These are phyloP conservation scores for Seladonia tumulorum DNA, from an alignment of 2,888 invertebrate genomes.

Conservation along the genomic window DNA sequence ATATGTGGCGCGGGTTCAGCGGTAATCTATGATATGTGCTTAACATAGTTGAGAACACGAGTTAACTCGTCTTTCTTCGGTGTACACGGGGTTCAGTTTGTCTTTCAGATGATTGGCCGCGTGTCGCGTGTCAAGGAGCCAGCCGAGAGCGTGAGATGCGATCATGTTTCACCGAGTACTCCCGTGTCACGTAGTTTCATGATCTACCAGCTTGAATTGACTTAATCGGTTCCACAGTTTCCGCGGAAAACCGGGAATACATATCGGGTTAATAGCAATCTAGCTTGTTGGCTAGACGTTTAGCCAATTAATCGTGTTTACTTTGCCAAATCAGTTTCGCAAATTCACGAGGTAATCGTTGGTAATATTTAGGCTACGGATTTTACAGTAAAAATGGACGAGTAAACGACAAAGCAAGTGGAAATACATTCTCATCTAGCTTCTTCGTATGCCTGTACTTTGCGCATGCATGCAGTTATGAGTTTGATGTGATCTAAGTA, in stretches of 20 bases:
- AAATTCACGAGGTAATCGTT: too few relatives aligned
- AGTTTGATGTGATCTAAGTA: too few relatives aligned
- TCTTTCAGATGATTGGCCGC: conserved; percentile 54
- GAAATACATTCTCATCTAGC: too few relatives aligned
- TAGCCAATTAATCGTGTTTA: neutral
- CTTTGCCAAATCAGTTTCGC: neutral
- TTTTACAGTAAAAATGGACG: too few relatives aligned
- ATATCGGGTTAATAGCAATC: neutral
- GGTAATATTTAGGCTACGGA: too few relatives aligned
- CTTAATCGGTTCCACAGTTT: conserved; percentile 30
- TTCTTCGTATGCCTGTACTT: too few relatives aligned
- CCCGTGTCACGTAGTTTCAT: conserved; percentile 26
- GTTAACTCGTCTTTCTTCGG: conserved; percentile 3
- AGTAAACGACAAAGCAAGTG: too few relatives aligned
- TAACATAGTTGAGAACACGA: neutral
- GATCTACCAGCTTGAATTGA: conserved; percentile 41
- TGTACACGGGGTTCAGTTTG: conserved; percentile 41
- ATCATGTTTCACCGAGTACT: conserved; percentile 46
- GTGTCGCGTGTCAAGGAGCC: conserved; percentile 49
- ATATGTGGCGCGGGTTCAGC: neutral
- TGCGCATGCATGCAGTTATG: too few relatives aligned
- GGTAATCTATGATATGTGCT: neutral
- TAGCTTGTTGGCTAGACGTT: neutral
- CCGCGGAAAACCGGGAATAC: neutral
- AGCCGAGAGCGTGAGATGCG: conserved; percentile 53